Evolutionary conservation across 2,888 invertebrate genomes (phyloP), one percentile per base, ranked within the genome.

Genomic region (Macrosoma leucophasiata): DNA sequence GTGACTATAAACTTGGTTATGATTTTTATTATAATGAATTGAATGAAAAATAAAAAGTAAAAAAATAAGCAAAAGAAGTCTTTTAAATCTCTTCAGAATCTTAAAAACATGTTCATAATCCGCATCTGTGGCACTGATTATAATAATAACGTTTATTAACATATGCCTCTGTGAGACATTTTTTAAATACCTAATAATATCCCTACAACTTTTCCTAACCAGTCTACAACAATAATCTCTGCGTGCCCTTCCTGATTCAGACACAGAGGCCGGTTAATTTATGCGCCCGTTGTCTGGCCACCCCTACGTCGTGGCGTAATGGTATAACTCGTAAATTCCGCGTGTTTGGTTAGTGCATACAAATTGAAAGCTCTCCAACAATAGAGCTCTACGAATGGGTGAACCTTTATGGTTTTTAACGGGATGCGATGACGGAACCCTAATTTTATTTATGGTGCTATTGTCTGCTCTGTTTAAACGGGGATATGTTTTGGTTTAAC

Each of bases 391-490:
- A n/a, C n/a, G n/a, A n/a, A n/a, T n/a, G n/a, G n/a, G 46, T n/a
- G n/a, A 52, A 36, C 36, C 27, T 32, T 19, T 18, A 28, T 21
- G 19, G 43, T 50, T 58, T 59, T 60, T 53, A 55, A 52, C 53
- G 48, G 55, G 55, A 54, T 43, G 48, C 47, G 60, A 55, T 58
- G 63, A 62, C 57, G 57, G 56, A 46, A 56, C 65, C 67, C 72
- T 74, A 69, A 75, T 73, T 73, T 77, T 70, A 71, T 79, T 76
- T 74, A 77, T 75, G 69, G 57, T 49, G 55, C 52, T 58, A 64
- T n/a, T n/a, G n/a, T n/a, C n/a, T n/a, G n/a, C n/a, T n/a, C n/a
- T n/a, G n/a, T n/a, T n/a, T n/a, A 65, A 75, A 67, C 73, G 71
- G 63, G 73, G 53, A 59, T 58, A 50, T 53, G 63, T 57, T 52